Evolutionary conservation across 1,140 invertebrate species (phyloP).

Genomic region (Cylas formicarius): DNA sequence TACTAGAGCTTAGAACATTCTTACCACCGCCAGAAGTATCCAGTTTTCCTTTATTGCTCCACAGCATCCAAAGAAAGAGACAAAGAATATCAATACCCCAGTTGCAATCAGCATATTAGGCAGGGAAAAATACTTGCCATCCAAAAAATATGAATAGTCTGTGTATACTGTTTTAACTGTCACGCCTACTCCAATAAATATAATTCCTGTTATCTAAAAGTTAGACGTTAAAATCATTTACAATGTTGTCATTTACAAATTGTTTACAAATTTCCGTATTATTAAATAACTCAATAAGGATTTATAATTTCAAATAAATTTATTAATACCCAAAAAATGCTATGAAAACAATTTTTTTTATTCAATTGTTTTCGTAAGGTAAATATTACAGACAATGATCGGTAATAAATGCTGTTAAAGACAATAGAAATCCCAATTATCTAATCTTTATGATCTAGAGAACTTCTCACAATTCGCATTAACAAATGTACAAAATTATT

Average conservation of each 20-base stretch:
- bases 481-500: too few relatives aligned
- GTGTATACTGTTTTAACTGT: conserved; percentile 57
- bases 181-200: conserved; percentile 63
- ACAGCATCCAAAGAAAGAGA: conserved; percentile 82
- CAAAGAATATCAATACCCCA: conserved; percentile 68
- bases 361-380: too few relatives aligned
- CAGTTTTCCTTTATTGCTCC: conserved; percentile 77
- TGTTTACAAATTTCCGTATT: neutral
- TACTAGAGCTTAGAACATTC: too few relatives aligned
- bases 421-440: too few relatives aligned
- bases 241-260: neutral
- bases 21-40: conserved; percentile 76
- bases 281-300: neutral
- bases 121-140: conserved; percentile 57
- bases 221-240: neutral
- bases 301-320: neutral
- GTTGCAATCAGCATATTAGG: conserved; percentile 74
- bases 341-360: too few relatives aligned
- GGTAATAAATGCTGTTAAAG: too few relatives aligned
- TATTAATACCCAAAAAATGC: neutral
- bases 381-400: conserved; percentile 25
- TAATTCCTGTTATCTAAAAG: conserved; percentile 36
- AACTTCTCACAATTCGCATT: too few relatives aligned
- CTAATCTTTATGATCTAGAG: too few relatives aligned
- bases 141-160: conserved; percentile 59